Conservation (phyloP, 1,140 invertebrate species). For the Drosophila ananassae region DNA sequence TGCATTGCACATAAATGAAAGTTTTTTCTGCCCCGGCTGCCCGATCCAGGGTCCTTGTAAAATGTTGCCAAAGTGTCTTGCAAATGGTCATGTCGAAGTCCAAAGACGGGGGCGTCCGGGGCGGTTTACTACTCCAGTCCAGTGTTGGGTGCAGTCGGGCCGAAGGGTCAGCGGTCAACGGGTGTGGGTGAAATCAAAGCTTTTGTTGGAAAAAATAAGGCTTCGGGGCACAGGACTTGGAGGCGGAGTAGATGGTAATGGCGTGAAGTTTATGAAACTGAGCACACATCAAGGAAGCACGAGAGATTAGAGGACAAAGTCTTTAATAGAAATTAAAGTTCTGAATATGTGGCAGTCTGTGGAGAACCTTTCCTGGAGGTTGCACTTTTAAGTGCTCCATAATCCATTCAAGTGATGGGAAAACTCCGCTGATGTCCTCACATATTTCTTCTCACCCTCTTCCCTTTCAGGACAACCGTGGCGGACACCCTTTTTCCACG, state of each 20-base stretch:
- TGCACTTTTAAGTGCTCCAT: slow-evolving; percentile 6
- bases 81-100: slow-evolving; percentile 55
- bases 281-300: background rate
- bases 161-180: slow-evolving; percentile 32
- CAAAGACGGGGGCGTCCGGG: slow-evolving; percentile 15
- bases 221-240: background rate
- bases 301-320: background rate
- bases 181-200: slow-evolving; percentile 48
- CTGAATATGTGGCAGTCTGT: no score
- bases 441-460: slow-evolving; percentile 32
- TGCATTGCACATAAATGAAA: slow-evolving; percentile 79
- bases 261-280: slow-evolving; percentile 12
- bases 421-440: slow-evolving; percentile 35
- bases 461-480: background rate
- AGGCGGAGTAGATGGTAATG: background rate
- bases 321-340: background rate
- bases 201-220: slow-evolving; percentile 23
- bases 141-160: slow-evolving; percentile 24
- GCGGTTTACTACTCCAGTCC: background rate
- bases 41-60: slow-evolving; percentile 43
- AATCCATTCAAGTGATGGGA: slow-evolving; percentile 38
- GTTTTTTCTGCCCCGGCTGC: slow-evolving; percentile 56
- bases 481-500: background rate
- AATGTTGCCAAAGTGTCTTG: slow-evolving; percentile 60
- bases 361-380: background rate